These are phyloP conservation scores for Ficedula albicollis DNA, from an alignment of 2,797 vertebrate species.

Conservation along the genomic window DNA sequence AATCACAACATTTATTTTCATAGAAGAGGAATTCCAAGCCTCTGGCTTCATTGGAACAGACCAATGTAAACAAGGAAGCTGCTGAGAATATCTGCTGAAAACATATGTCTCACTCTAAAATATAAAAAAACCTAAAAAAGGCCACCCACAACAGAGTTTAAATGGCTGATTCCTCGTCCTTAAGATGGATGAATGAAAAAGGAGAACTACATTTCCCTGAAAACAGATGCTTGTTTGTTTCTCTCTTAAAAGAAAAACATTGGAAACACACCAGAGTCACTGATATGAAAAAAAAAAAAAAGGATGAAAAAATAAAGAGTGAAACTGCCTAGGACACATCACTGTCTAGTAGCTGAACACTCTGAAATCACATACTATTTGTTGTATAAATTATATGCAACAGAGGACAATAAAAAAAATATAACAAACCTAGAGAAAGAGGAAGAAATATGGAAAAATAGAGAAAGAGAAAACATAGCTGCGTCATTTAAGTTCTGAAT, in stretches of 20 bases:
- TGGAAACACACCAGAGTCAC: neutral
- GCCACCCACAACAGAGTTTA: neutral
- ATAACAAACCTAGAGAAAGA: neutral
- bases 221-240: neutral
- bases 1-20: neutral
- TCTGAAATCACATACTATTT: neutral
- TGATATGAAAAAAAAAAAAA: neutral
- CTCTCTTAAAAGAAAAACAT: neutral
- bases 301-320: neutral
- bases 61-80: neutral
- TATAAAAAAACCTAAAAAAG: neutral
- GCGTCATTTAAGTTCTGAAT: neutral
- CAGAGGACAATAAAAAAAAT: neutral
- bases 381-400: neutral
- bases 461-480: neutral
- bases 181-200: neutral
- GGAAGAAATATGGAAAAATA: neutral
- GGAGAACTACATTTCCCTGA: neutral
- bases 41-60: neutral
- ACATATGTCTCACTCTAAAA: rapidly evolving
- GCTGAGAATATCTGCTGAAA: neutral
- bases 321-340: neutral
- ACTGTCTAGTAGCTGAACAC: neutral
- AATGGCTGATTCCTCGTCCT: neutral
- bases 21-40: neutral